Evolutionary conservation across 1,140 invertebrate species (phyloP).

Genomic region (Hestina assimilis): DNA sequence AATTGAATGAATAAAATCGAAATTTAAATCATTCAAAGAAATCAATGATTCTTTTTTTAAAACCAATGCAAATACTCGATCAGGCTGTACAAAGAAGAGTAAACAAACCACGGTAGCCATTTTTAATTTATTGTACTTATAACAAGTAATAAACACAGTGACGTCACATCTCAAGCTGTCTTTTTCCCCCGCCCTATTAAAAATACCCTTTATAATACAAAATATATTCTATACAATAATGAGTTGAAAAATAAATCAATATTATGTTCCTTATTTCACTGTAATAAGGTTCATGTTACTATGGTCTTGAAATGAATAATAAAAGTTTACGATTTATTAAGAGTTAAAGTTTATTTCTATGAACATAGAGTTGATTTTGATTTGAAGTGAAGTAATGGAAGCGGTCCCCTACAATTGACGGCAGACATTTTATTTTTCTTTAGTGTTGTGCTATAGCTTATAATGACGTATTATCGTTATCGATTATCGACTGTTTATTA

Average conservation of each 20-base stretch:
- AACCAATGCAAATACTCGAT: too few species aligned
- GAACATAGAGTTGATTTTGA: slow-evolving; percentile 14
- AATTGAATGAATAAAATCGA: too few species aligned
- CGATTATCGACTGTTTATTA: neutral
- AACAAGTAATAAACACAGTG: too few species aligned
- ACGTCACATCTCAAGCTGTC: slow-evolving; percentile 1
- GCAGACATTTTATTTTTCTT: slow-evolving; percentile 55
- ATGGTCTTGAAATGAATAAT: neutral
- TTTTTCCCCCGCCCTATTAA: slow-evolving; percentile 19
- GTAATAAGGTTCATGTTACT: slow-evolving; percentile 20
- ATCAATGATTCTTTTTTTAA: too few species aligned
- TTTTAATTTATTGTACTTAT: too few species aligned
- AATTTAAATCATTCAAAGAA: too few species aligned
- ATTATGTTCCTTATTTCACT: slow-evolving; percentile 2
- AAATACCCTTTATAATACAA: neutral
- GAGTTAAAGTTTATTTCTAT: slow-evolving; percentile 13
- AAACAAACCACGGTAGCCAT: too few species aligned
- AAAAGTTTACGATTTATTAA: neutral
- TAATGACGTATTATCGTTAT: slow-evolving; percentile 2
- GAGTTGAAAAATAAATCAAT: neutral
- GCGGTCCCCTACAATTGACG: slow-evolving; percentile 31
- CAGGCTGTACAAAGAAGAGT: too few species aligned
- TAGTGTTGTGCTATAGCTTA: slow-evolving; percentile 29
- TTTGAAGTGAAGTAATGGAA: slow-evolving; percentile 19
- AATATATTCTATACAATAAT: neutral